phyloP scores from a whole-genome alignment of 2,888 invertebrate species.

The Leucoma salicis region DNA sequence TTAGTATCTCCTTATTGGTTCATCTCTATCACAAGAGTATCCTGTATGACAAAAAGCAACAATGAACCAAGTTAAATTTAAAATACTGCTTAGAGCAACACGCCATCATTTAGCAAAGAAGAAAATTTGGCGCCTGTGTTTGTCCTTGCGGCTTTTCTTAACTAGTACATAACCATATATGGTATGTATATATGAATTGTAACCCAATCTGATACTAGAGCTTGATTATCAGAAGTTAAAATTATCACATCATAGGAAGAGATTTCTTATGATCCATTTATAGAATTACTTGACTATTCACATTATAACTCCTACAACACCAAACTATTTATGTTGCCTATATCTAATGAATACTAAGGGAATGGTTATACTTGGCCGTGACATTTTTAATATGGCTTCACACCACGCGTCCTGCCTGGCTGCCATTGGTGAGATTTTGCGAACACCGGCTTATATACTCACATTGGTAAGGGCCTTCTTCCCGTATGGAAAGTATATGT shows the following conservation, averaged over 20 bases:
- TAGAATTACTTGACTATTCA: too few relatives aligned
- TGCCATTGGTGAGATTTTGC: background rate
- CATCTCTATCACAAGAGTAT: background rate
- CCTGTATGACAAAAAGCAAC: background rate
- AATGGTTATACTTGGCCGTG: background rate
- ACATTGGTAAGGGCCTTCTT: slow-evolving; percentile 85
- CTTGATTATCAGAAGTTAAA: too few relatives aligned
- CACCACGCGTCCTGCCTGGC: background rate
- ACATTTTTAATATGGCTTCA: background rate
- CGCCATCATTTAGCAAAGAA: background rate
- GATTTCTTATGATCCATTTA: too few relatives aligned
- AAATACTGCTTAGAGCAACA: background rate
- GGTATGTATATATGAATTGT: too few relatives aligned
- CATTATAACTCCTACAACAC: too few relatives aligned
- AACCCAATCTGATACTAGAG: too few relatives aligned
- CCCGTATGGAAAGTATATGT: slow-evolving; percentile 83
- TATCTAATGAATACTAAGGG: background rate
- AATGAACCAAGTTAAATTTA: background rate
- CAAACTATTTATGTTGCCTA: too few relatives aligned
- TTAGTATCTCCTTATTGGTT: background rate
- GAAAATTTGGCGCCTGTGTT: background rate
- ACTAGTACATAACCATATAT: too few relatives aligned
- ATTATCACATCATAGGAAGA: too few relatives aligned
- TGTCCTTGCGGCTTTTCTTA: too few relatives aligned
- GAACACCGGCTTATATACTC: slow-evolving; percentile 42